phyloP scores from a whole-genome alignment of 1,140 invertebrate genomes.

The Acyrthosiphon pisum region DNA sequence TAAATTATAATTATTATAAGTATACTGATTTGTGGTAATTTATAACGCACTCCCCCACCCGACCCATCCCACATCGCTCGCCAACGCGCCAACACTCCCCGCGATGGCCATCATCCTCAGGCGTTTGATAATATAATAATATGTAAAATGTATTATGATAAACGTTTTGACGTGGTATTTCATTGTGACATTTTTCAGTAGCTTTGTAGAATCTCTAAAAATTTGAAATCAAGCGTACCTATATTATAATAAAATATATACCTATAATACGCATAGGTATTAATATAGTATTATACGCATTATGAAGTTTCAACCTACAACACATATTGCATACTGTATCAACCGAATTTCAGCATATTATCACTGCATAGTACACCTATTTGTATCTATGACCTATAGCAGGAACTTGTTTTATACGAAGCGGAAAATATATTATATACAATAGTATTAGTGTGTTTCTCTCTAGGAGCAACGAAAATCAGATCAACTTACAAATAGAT shows the following conservation, averaged over 20 bases:
- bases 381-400: not conserved
- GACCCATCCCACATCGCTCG: not conserved
- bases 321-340: not conserved
- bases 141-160: not conserved
- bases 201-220: not conserved
- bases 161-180: not conserved
- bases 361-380: not conserved
- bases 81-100: not conserved
- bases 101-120: not conserved
- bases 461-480: too few relatives aligned
- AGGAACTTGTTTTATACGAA: not conserved
- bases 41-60: not conserved
- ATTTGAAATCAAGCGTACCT: not conserved
- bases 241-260: too few relatives aligned
- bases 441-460: too few relatives aligned
- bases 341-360: not conserved
- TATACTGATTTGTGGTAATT: conserved; percentile 38
- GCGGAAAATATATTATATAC: too few relatives aligned
- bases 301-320: not conserved
- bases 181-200: not conserved
- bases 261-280: too few relatives aligned
- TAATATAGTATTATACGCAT: too few relatives aligned
- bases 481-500: too few relatives aligned
- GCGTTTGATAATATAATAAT: not conserved
- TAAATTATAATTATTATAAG: conserved; percentile 36